These are phyloP conservation scores for Poeciliopsis turneri DNA, from an alignment of 2,797 vertebrate species.

Conservation along the genomic window DNA sequence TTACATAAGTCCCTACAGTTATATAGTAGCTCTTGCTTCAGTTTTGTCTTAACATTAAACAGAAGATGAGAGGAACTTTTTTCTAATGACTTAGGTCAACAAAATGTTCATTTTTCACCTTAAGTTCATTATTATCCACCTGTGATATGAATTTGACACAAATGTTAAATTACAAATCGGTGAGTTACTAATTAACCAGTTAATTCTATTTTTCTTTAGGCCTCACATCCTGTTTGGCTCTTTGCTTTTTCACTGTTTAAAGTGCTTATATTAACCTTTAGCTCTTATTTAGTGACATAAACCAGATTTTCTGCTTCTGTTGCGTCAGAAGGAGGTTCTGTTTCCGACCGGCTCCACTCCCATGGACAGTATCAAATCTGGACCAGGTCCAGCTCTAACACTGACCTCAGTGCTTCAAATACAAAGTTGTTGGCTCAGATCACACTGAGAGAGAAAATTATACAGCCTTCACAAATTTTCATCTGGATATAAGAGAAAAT, in stretches of 20 bases:
- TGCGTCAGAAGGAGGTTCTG: background rate
- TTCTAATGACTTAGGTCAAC: background rate
- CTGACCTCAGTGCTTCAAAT: background rate
- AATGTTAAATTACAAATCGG: background rate
- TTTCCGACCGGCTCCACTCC: slow-evolving; percentile 13
- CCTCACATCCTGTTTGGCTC: background rate
- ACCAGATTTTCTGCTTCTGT: slow-evolving; percentile 17
- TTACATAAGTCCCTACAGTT: slow-evolving; percentile 31
- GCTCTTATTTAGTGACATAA: slow-evolving; percentile 6
- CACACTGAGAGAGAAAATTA: slow-evolving; percentile 22
- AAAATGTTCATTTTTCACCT: background rate
- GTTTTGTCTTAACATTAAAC: slow-evolving; percentile 20
- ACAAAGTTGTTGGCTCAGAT: slow-evolving; percentile 14
- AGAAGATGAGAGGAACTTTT: slow-evolving; percentile 9
- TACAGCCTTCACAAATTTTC: slow-evolving; percentile 28
- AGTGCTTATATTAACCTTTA: background rate
- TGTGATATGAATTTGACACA: background rate
- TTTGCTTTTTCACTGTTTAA: background rate
- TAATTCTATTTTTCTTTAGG: background rate
- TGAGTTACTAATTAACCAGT: background rate
- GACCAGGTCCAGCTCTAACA: slow-evolving; percentile 15
- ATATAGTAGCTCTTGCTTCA: slow-evolving; percentile 15
- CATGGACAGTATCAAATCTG: slow-evolving; percentile 23
- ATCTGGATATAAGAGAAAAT: slow-evolving; percentile 19
- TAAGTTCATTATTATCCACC: background rate